Conservation (phyloP, 2,797 vertebrate species). For the Miichthys miiuy region DNA sequence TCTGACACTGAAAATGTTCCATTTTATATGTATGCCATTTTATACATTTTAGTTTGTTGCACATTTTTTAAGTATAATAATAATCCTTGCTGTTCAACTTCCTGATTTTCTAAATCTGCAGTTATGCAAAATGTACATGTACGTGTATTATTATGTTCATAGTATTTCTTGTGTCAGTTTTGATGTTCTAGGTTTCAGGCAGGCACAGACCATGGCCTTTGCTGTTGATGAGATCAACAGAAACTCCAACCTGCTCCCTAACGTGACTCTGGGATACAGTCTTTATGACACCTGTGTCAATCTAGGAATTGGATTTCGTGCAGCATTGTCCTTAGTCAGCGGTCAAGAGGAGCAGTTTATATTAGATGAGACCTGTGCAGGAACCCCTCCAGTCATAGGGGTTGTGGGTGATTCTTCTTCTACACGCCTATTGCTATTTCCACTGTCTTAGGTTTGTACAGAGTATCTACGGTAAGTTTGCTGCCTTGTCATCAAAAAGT, state of each 20-base stretch:
- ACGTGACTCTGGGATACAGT: constrained; percentile 27
- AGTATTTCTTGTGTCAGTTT: constrained; percentile 55
- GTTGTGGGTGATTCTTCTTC: constrained; percentile 73
- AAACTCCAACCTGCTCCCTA: constrained; percentile 67
- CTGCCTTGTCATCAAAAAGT: fast-evolving
- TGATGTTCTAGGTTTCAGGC: constrained; percentile 67
- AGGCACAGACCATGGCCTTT: constrained; percentile 78
- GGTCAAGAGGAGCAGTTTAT: constrained; percentile 50
- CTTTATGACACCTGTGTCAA: constrained; percentile 70
- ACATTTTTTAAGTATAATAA: neutral
- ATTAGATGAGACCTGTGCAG: constrained; percentile 42
- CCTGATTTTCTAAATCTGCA: neutral
- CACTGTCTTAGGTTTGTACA: constrained; percentile 61
- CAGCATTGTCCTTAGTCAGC: constrained; percentile 61
- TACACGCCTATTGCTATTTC: constrained; percentile 63
- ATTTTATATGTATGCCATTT: neutral
- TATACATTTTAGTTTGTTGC: neutral
- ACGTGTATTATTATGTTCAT: constrained; percentile 8
- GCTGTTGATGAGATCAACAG: constrained; percentile 81
- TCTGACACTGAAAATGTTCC: too few species aligned
- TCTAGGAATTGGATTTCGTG: constrained; percentile 75
- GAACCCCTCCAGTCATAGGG: constrained; percentile 51
- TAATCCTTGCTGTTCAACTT: neutral
- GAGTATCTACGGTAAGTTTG: constrained; percentile 64
- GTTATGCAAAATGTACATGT: neutral